phyloP scores from a whole-genome alignment of 2,113 vertebrate genomes.

The Macaca fascicularis region T2T-MFA8v1.1 NC_088377.1:197548001-197548500 shows the following conservation, averaged over 20 bases:
- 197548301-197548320: background rate
- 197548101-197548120: background rate
- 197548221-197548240: fast-evolving
- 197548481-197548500: too few species aligned
- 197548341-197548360: fast-evolving
- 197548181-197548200: fast-evolving
- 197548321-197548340: background rate
- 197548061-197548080: background rate
- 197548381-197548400: too few species aligned
- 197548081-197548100: background rate
- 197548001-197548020: too few species aligned
- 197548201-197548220: background rate
- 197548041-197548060: background rate
- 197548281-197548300: fast-evolving
- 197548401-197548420: too few species aligned
- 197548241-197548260: fast-evolving
- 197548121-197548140: background rate
- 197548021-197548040: background rate
- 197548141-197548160: background rate
- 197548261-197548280: too few species aligned
- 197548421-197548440: too few species aligned
- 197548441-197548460: too few species aligned
- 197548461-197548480: too few species aligned
- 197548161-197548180: background rate
- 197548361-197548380: too few species aligned